Evolutionary conservation across 1,140 invertebrate genomes (phyloP).

Genomic region (Battus philenor): DNA sequence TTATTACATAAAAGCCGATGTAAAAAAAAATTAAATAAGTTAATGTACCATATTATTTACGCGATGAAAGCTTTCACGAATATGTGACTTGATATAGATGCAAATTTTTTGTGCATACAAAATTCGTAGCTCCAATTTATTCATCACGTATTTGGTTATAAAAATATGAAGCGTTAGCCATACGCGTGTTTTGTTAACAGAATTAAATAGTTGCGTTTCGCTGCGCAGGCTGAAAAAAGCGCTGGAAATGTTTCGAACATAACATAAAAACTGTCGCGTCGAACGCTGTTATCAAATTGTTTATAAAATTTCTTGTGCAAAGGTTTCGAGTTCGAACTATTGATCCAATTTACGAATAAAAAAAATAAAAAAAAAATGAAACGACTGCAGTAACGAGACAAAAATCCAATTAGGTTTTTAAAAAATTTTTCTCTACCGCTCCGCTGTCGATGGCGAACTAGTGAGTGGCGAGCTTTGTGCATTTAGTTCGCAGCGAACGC

Average conservation of each 20-base stretch:
- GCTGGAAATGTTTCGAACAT: background rate
- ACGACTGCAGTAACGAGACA: slow-evolving; percentile 12
- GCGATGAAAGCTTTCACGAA: no score
- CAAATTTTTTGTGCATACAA: no score
- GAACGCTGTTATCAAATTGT: slow-evolving; percentile 13
- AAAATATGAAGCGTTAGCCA: slow-evolving; percentile 2
- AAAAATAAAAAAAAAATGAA: background rate
- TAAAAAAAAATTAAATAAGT: no score
- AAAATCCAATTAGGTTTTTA: slow-evolving; percentile 15
- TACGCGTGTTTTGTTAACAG: slow-evolving; percentile 5
- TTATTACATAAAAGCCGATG: no score
- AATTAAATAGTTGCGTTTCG: slow-evolving; percentile 12
- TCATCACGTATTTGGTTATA: slow-evolving; percentile 1
- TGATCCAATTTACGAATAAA: slow-evolving; percentile 13
- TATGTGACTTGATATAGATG: no score
- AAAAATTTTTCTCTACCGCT: slow-evolving; percentile 1
- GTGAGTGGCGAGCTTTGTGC: slow-evolving; percentile 14
- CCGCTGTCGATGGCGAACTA: slow-evolving; percentile 4
- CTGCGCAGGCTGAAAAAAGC: slow-evolving; percentile 4
- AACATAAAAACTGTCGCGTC: slow-evolving; percentile 6
- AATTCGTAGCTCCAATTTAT: background rate
- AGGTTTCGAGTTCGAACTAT: background rate
- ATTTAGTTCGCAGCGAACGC: slow-evolving; percentile 9
- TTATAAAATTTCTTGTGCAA: slow-evolving; percentile 12
- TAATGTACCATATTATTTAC: no score